Conservation (phyloP, 2,888 invertebrate species). For the Thelaira solivaga region DNA sequence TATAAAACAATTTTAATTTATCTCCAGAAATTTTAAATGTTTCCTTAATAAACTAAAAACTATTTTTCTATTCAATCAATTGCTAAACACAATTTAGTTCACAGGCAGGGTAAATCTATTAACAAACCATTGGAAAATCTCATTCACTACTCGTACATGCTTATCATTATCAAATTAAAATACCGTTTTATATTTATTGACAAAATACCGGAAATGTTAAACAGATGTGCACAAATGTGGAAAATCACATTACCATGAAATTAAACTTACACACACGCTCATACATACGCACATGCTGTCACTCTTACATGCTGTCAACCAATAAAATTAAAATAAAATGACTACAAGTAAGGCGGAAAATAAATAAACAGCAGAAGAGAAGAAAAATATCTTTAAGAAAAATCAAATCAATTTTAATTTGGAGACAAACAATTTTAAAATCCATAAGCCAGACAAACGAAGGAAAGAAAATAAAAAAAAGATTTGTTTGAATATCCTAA, state of each 20-base stretch:
- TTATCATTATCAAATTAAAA: constrained; percentile 65
- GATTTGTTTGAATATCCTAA: background rate
- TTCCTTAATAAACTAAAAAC: too few relatives aligned
- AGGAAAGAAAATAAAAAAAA: constrained; percentile 13
- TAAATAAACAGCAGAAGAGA: background rate
- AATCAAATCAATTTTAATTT: constrained; percentile 67
- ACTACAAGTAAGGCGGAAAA: too few relatives aligned
- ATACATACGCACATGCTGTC: constrained; percentile 14
- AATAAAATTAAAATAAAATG: too few relatives aligned
- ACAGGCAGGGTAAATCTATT: background rate
- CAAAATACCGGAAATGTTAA: constrained; percentile 61
- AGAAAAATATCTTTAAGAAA: constrained; percentile 17
- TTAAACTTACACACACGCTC: constrained; percentile 39
- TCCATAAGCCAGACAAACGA: constrained; percentile 21
- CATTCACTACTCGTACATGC: too few relatives aligned
- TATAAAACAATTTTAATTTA: too few relatives aligned
- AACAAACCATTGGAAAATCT: background rate
- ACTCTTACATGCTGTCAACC: too few relatives aligned
- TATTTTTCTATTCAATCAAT: too few relatives aligned
- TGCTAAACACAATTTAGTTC: background rate
- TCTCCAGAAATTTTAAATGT: too few relatives aligned
- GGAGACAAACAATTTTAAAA: constrained; percentile 56
- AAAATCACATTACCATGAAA: constrained; percentile 58
- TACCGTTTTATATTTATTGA: constrained; percentile 61
- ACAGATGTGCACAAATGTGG: constrained; percentile 42